Evolutionary conservation across 30 jellyfish, hydroid and myxozoan genomes (phyloP), one percentile per base, ranked within the genome.

Genomic region (Hydractinia echinata): DNA sequence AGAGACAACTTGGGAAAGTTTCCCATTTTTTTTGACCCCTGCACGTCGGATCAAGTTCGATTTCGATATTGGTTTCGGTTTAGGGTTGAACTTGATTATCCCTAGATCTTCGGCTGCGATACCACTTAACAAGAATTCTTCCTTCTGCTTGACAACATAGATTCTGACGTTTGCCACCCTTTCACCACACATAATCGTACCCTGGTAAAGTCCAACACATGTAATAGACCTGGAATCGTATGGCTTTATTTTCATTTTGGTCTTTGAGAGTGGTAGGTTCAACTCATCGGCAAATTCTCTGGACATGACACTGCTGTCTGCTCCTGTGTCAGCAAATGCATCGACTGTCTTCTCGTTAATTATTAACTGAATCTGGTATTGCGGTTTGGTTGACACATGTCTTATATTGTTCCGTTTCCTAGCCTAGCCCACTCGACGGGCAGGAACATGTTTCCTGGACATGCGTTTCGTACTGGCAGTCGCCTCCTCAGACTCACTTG

Each of bases 281-380:
- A 68, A 51, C 85, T 48, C 71, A 18, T 76, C 51, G 5, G 94
- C 89, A 18, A 61, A 76, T 18, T 61, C 55, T 72, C 21, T 16
- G 8, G 84, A 84, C 94, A 84, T 84, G 13, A 84, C 94, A 55
- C 85, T 79, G n/a, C 76, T 73, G 80, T 84, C 88, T 77, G 94
- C 89, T 8, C 89, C 94, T 56, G 94, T 83, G 62, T 83, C 91
- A 14, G 91, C 91, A 71, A 82, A 82, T 50, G 87, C 89, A 14
- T 16, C 72, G 14, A 69, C 71, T 14, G 21, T 20, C 49, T 72
- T 81, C 82, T 72, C 87, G 18, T 21, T 74, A 55, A 54, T 74
- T n/a, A 54, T 62, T 60, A 72, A 71, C 30, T 73, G 61, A 11
- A 83, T 88, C 64, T 83, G 89, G 58, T 70, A 82, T 18, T 67